These are phyloP conservation scores for Fukomys damarensis DNA, from an alignment of 2,113 vertebrate species.

Conservation along the genomic window DNA sequence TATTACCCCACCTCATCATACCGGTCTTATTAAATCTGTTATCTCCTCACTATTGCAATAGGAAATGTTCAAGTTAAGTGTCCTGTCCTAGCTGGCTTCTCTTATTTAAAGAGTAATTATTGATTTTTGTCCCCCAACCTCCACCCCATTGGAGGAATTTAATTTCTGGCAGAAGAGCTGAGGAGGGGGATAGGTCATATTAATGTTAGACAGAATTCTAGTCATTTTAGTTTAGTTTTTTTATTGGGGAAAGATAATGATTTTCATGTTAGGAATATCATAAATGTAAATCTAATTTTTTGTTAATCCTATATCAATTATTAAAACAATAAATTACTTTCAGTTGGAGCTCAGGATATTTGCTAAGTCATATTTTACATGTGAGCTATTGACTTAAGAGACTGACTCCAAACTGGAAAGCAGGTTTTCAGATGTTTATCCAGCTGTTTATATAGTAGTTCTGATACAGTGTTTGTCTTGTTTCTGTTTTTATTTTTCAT, in stretches of 20 bases:
- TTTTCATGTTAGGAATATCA: conserved; percentile 42
- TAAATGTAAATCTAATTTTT: conserved; percentile 17
- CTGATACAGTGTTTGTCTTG: not conserved
- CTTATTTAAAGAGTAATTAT: conserved; percentile 83
- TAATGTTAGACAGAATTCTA: not conserved
- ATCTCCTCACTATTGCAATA: conserved; percentile 75
- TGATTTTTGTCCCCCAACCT: conserved; percentile 70
- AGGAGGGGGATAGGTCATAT: not conserved
- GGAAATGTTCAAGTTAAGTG: conserved; percentile 80
- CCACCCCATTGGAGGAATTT: conserved; percentile 77
- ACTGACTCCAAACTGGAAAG: not conserved
- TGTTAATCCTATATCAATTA: not conserved
- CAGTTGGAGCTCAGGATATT: not conserved
- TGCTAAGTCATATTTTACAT: not conserved
- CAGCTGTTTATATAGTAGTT: not conserved
- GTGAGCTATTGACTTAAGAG: not conserved
- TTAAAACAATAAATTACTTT: conserved; percentile 49
- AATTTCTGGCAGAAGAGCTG: conserved; percentile 62
- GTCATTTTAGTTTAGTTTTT: not conserved
- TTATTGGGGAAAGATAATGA: conserved; percentile 27
- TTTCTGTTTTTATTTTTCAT: not conserved
- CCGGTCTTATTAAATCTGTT: conserved; percentile 85
- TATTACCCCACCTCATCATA: conserved; percentile 75
- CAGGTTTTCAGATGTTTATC: not conserved
- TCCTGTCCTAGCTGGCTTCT: conserved; percentile 71